Evolutionary conservation across 1,140 invertebrate species (phyloP).

Genomic region (Plodia interpunctella): DNA sequence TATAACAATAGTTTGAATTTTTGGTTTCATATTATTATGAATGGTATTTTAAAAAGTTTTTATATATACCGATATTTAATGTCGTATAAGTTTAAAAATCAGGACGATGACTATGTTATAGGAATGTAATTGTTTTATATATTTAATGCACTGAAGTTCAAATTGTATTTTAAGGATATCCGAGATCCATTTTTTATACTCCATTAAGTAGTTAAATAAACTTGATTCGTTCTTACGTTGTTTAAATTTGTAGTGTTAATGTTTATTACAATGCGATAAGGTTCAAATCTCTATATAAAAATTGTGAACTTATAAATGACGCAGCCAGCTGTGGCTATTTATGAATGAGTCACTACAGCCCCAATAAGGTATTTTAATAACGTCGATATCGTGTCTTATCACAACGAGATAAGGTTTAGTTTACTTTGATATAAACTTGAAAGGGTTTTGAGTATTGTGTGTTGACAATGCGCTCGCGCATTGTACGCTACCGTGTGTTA

Average conservation of each 20-base stretch:
- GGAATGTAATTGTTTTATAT: too few relatives aligned
- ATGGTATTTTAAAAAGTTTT: too few relatives aligned
- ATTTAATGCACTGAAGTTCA: too few relatives aligned
- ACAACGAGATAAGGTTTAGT: not conserved
- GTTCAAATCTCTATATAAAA: conserved; percentile 21
- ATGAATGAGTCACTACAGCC: conserved; percentile 54
- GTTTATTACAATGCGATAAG: conserved; percentile 25
- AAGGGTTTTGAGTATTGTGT: conserved; percentile 3
- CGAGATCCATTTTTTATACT: too few relatives aligned
- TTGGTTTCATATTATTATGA: too few relatives aligned
- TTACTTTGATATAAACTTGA: not conserved
- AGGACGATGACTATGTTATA: too few relatives aligned
- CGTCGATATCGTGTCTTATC: not conserved
- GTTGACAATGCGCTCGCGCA: conserved; percentile 56
- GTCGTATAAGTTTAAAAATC: too few relatives aligned
- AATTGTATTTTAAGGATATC: too few relatives aligned
- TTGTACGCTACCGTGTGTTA: conserved; percentile 40
- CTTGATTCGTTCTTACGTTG: not conserved
- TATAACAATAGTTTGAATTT: too few relatives aligned
- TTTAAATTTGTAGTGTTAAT: conserved; percentile 4
- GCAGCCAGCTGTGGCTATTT: conserved; percentile 42
- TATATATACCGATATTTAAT: too few relatives aligned
- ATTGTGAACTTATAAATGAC: conserved; percentile 48
- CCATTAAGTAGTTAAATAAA: not conserved
- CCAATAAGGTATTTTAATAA: conserved; percentile 12